Evolutionary conservation across 1,140 invertebrate species (phyloP), one percentile per base, ranked within the genome.

Genomic region (Nasonia longicornis): DNA sequence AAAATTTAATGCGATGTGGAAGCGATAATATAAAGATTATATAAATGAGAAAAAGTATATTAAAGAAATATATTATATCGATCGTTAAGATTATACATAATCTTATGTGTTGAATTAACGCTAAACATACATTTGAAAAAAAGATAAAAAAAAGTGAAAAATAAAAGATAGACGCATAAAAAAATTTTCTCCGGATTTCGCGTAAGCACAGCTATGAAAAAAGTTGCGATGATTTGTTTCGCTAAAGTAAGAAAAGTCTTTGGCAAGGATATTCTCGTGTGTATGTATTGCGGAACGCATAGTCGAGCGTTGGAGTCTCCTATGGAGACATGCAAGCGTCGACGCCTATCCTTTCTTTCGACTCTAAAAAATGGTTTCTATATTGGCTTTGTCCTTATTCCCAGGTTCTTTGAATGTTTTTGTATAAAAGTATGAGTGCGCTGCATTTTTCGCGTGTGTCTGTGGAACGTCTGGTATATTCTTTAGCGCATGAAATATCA

Each of bases 51-150:
- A 77, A 80, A 83, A 80, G 45, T 80, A 77, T 74, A 82, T 79
- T 58, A 79, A 75, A 82, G 67, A 79, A 31, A 79, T 82, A 82
- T 75, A 79, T 83, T 80, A 80, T 76, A 83, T 80, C 67, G 64
- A 72, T 83, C 71, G 74, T 84, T 85, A 83, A 83, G 77, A 83
- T 86, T 83, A 81, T 63, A 79, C 82, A 77, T 84, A 84, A 86
- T 85, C 83, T 84, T 64, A 81, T 48, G 77, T 77, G 80, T 80
- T 83, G 74, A 35, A 83, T 38, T 66, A 79, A 79, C 26, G 52
- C 70, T 80, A 83, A 79, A 73, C 58, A 42, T 80, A 83, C 52
- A 66, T 52, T 72, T 63, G 31, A 79, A 75, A 64, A 20, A 73
- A 73, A 71, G 69, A 73, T 14, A 63, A 58, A 58, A 35, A 77